Evolutionary conservation across 2,113 vertebrate genomes (phyloP).

Genomic region (Gnathonemus echidnorhynchus): DNA sequence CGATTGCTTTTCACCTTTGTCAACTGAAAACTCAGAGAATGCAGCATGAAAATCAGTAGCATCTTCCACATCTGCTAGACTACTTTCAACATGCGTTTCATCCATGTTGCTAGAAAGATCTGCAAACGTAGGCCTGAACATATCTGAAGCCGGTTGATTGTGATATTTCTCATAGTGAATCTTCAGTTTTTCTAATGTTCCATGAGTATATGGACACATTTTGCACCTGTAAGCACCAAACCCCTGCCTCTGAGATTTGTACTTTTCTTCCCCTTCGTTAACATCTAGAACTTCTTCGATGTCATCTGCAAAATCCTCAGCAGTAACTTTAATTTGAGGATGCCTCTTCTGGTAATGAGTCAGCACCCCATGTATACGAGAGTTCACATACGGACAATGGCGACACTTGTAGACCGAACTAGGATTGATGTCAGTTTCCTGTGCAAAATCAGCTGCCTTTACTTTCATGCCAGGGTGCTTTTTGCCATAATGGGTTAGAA

Average conservation of each 20-base stretch:
- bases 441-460: constrained; percentile 59
- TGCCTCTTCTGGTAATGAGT: constrained; percentile 87
- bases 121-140: constrained; percentile 52
- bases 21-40: constrained; percentile 49
- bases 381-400: constrained; percentile 76
- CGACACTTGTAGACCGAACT: constrained; percentile 73
- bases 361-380: constrained; percentile 71
- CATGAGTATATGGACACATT: constrained; percentile 67
- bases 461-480: constrained; percentile 77
- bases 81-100: constrained; percentile 50
- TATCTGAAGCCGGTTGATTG: constrained; percentile 51
- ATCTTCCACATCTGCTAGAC: constrained; percentile 46
- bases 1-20: constrained; percentile 61
- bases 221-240: constrained; percentile 75
- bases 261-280: constrained; percentile 55
- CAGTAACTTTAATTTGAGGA: constrained; percentile 65
- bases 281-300: constrained; percentile 61
- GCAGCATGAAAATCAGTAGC: constrained; percentile 49
- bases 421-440: constrained; percentile 65
- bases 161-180: constrained; percentile 70
- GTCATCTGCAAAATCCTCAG: constrained; percentile 68
- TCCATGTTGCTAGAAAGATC: constrained; percentile 51
- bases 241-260: constrained; percentile 63
- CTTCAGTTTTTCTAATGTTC: constrained; percentile 67
- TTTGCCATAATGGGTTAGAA: constrained; percentile 70